phyloP scores from a whole-genome alignment of 2,113 vertebrate species.

The Hyperopisus bebe region DNA sequence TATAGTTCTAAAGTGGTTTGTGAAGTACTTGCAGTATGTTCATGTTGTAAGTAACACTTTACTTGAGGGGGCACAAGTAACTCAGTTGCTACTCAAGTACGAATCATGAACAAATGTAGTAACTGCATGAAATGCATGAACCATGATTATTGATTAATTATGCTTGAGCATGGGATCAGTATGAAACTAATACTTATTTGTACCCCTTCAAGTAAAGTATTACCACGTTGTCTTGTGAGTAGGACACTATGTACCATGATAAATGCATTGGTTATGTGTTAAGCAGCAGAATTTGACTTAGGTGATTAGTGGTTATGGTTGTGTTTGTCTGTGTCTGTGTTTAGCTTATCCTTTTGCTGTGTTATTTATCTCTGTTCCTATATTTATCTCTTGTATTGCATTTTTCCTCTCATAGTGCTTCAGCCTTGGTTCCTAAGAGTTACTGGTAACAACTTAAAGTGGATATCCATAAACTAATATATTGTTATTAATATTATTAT shows the following conservation, averaged over 20 bases:
- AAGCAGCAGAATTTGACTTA: not conserved
- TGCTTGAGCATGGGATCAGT: not conserved
- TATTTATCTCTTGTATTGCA: not conserved
- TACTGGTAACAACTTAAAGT: conserved; percentile 37
- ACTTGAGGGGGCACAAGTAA: not conserved
- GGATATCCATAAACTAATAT: conserved; percentile 21
- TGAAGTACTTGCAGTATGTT: not conserved
- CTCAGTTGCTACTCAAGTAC: not conserved
- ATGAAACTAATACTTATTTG: not conserved
- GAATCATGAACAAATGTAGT: not conserved
- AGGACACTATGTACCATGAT: not conserved
- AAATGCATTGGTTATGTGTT: not conserved
- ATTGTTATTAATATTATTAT: conserved; percentile 15
- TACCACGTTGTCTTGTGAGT: not conserved
- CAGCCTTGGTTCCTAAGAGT: conserved; percentile 49
- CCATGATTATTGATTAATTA: not conserved
- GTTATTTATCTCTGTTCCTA: conserved; percentile 2
- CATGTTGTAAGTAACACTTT: not conserved
- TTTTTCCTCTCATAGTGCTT: conserved; percentile 38
- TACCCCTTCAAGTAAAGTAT: not conserved
- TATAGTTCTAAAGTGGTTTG: not conserved
- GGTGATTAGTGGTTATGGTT: not conserved
- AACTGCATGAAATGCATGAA: not conserved
- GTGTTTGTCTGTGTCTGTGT: not conserved
- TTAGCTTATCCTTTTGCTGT: not conserved